These are phyloP conservation scores for Oeneis ivallda DNA, from an alignment of 2,888 invertebrate genomes.

Conservation along the genomic window DNA sequence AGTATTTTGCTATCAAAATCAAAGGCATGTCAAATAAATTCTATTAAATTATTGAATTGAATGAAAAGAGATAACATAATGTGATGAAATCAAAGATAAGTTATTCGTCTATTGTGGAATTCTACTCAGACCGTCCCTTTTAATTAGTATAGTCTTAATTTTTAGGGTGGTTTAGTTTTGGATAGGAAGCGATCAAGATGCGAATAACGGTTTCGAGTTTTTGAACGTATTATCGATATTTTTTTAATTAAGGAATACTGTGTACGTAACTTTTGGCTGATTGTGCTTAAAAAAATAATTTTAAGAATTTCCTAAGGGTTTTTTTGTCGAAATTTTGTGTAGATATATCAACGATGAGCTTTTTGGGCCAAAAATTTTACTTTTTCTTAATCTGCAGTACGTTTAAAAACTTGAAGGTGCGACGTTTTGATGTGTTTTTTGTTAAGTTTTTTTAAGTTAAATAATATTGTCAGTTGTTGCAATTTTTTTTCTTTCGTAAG, in stretches of 20 bases:
- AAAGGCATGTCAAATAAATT: no score
- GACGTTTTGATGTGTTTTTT: slow-evolving; percentile 47
- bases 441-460: slow-evolving; percentile 71
- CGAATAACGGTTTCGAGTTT: slow-evolving; percentile 25
- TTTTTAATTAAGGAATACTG: not conserved
- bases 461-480: slow-evolving; percentile 64
- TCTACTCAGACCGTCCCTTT: slow-evolving; percentile 35
- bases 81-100: not conserved
- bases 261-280: slow-evolving; percentile 10
- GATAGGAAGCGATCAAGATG: slow-evolving; percentile 37
- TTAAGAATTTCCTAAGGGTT: slow-evolving; percentile 3
- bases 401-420: slow-evolving; percentile 46
- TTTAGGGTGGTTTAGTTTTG: slow-evolving; percentile 27
- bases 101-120: slow-evolving; percentile 26
- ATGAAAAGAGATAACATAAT: no score
- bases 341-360: slow-evolving; percentile 4
- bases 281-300: slow-evolving; percentile 26
- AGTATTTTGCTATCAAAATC: no score
- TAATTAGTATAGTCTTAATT: slow-evolving; percentile 26
- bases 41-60: no score
- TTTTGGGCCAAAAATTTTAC: slow-evolving; percentile 11
- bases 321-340: slow-evolving; percentile 10
- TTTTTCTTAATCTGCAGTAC: not conserved
- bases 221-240: slow-evolving; percentile 22
- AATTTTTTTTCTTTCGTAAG: slow-evolving; percentile 69